Evolutionary conservation across 2,888 invertebrate genomes (phyloP).

Genomic region (Brassicogethes aeneus): DNA sequence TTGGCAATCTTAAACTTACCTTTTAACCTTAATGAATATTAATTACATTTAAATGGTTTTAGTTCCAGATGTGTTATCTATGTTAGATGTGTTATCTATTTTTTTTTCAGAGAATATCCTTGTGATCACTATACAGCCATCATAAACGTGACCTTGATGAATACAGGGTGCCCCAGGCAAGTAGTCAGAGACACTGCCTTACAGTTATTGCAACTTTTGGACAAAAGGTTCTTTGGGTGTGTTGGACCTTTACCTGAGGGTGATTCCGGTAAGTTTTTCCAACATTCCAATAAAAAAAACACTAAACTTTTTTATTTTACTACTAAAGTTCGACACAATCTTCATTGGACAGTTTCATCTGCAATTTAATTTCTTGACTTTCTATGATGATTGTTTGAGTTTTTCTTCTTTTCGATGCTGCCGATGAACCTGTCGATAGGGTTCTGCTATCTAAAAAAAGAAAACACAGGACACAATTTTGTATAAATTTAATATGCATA

Average conservation of each 20-base stretch:
- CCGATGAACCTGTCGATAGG: slow-evolving; percentile 22
- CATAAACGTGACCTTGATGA: slow-evolving; percentile 93
- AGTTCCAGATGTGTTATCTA: too few species aligned
- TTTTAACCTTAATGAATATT: too few species aligned
- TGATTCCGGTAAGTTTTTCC: slow-evolving; percentile 54
- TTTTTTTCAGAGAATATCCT: slow-evolving; percentile 75
- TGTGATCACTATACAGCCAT: slow-evolving; percentile 97
- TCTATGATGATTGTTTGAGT: slow-evolving; percentile 8
- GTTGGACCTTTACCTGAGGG: slow-evolving; percentile 65
- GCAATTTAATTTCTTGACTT: background rate
- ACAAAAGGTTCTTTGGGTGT: slow-evolving; percentile 90
- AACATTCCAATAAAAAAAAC: background rate
- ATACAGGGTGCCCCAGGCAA: slow-evolving; percentile 89
- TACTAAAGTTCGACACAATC: background rate
- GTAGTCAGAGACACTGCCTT: slow-evolving; percentile 90
- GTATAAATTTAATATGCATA: background rate
- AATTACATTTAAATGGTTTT: too few species aligned
- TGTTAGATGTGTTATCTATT: background rate
- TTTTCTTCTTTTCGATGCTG: slow-evolving; percentile 16
- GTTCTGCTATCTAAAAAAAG: slow-evolving; percentile 25
- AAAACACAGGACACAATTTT: too few species aligned
- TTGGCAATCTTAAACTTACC: too few species aligned
- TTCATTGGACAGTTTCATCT: background rate
- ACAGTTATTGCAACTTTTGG: slow-evolving; percentile 85
- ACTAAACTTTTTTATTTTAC: slow-evolving; percentile 1